phyloP scores from a whole-genome alignment of 2,888 invertebrate species.

The Noctua comes region DNA sequence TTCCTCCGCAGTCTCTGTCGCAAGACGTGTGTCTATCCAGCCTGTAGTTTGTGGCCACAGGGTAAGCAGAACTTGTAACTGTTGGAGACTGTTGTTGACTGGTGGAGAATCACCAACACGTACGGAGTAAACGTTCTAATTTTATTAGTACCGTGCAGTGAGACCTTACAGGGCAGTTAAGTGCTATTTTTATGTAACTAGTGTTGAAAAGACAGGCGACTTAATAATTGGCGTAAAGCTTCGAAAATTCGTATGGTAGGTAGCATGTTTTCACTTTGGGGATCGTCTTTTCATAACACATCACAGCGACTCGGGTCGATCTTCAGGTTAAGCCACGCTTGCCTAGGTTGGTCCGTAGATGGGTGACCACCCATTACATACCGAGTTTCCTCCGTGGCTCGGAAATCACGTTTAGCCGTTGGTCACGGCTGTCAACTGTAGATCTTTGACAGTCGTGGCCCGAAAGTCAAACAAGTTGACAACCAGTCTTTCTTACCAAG shows the following conservation, averaged over 20 bases:
- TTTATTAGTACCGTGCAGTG: background rate
- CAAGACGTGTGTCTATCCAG: background rate
- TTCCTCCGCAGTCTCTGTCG: background rate
- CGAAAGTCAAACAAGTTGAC: too few species aligned
- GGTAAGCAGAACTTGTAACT: background rate
- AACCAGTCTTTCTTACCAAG: too few species aligned
- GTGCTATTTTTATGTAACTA: background rate
- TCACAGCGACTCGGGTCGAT: too few species aligned
- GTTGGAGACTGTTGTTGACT: too few species aligned
- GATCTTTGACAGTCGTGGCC: too few species aligned
- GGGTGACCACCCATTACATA: too few species aligned
- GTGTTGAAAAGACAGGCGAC: background rate
- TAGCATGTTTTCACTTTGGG: background rate
- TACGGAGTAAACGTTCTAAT: background rate
- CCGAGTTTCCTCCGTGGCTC: too few species aligned
- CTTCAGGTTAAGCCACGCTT: too few species aligned
- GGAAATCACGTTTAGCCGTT: too few species aligned
- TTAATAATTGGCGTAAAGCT: background rate
- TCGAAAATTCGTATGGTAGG: background rate
- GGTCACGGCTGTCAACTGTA: too few species aligned
- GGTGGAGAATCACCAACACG: background rate
- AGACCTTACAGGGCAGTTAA: background rate
- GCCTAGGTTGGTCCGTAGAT: too few species aligned
- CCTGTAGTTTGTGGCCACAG: background rate
- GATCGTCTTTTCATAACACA: too few species aligned